Conservation (phyloP, 2,888 invertebrate genomes). For the Ptilodon capucinus region DNA sequence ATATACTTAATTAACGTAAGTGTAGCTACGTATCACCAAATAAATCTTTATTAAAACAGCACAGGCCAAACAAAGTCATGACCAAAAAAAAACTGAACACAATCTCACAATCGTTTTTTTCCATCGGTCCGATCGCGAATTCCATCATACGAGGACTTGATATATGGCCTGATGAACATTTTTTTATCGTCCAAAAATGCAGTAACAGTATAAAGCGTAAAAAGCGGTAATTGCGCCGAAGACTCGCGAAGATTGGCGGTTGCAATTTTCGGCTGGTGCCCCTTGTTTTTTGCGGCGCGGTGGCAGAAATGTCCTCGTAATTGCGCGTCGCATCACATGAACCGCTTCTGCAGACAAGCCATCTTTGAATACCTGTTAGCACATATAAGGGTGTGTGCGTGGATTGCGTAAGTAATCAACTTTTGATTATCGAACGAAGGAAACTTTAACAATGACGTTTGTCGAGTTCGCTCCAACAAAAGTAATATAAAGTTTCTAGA, state of each 20-base stretch:
- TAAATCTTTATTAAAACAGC: neutral
- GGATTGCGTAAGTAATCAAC: neutral
- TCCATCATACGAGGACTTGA: conserved; percentile 30
- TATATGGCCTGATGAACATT: conserved; percentile 36
- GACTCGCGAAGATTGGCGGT: conserved; percentile 38
- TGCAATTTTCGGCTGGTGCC: conserved; percentile 62
- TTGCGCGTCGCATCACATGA: conserved; percentile 38
- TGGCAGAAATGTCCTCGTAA: conserved; percentile 47
- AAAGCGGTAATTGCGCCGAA: conserved; percentile 66
- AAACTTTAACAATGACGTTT: neutral
- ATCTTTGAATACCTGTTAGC: conserved; percentile 15
- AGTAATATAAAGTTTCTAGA: neutral
- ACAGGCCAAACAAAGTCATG: conserved; percentile 3
- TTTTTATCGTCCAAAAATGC: conserved; percentile 45
- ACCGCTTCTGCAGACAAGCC: conserved; percentile 33
- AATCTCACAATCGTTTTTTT: conserved; percentile 33
- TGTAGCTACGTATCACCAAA: no score
- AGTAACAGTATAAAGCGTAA: conserved; percentile 56
- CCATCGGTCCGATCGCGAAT: conserved; percentile 8
- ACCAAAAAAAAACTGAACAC: conserved; percentile 14
- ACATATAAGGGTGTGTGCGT: neutral
- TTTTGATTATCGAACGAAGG: neutral
- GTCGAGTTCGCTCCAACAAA: neutral
- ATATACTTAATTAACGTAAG: no score
- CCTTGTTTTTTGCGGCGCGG: conserved; percentile 52